Base-by-base conservation (phyloP, 2,113 vertebrate genomes). In the Jaculus jaculus region DNA sequence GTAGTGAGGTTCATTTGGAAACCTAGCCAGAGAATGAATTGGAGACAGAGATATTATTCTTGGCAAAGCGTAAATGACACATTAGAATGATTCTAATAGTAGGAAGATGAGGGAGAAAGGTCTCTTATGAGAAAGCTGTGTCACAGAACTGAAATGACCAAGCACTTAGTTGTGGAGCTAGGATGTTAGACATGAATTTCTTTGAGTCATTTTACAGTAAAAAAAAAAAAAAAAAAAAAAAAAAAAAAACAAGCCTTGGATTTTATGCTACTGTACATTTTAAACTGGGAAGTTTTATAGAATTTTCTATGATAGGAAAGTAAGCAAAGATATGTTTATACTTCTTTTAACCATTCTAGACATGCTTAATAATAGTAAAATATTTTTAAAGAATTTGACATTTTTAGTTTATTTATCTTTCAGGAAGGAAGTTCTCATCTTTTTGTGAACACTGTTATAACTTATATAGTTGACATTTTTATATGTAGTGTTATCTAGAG, bases 131-230 rank as follows among this genome's bases (percentile, higher is more conserved):
- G 28, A 18, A 84, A 65, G 68, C 71, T 73, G 9, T 61, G 9
- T 74, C 92, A 30, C 11, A 39, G 51, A 81, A 42, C 21, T 47
- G 24, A 68, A 16, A 58, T 82, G 66, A 71, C 23, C 94, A 87
- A 54, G 28, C 9, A 5, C 42, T 86, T 61, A n/a, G 30, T 28
- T 61, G 3, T 42, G 47, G n/a, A 58, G 2, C 65, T 80, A 15
- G 42, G 68, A 37, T 21, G 12, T 71, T 54, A 73, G 6, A 6
- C 37, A 47, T 84, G 81, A 24, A 84, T 93, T 84, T 90, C 34
- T 95, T 86, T 88, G 61, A 89, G 47, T 96, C 24, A 68, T 39
- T 90, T 4, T 82, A 24, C 18, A 92, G 11, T 73, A 93, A 58
- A 32, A 89, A 47, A n/a, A n/a, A n/a, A n/a, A n/a, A n/a, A n/a